Conservation (phyloP, 2,888 invertebrate species). For the Eupithecia centaureata region DNA sequence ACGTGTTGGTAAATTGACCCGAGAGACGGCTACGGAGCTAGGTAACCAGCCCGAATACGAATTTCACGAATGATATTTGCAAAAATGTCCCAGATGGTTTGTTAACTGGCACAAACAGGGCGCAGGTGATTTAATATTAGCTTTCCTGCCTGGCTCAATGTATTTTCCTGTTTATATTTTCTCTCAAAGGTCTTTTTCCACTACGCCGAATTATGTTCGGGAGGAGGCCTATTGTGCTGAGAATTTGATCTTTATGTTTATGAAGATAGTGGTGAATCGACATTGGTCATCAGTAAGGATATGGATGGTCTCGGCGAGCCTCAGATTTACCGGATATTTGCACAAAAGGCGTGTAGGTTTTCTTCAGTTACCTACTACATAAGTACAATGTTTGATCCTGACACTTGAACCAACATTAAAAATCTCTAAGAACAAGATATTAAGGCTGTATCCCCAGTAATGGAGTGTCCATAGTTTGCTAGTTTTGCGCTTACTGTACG, state of each 20-base stretch:
- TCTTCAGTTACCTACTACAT: neutral
- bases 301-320: neutral
- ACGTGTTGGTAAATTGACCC: neutral
- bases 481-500: too few relatives aligned
- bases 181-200: conserved; percentile 15
- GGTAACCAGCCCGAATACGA: conserved; percentile 12
- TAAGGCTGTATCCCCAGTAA: too few relatives aligned
- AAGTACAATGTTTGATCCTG: neutral
- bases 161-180: conserved; percentile 31
- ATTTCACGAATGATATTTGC: conserved; percentile 22
- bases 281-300: conserved; percentile 10
- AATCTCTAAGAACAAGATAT: neutral
- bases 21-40: conserved; percentile 1
- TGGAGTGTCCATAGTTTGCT: too few relatives aligned
- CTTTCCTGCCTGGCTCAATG: conserved; percentile 30
- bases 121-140: conserved; percentile 34
- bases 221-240: conserved; percentile 3
- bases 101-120: conserved; percentile 34
- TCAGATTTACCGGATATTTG: neutral
- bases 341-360: neutral
- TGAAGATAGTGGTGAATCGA: neutral
- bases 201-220: neutral
- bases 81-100: conserved; percentile 32
- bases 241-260: conserved; percentile 14
- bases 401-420: neutral